Conservation (phyloP, 2,797 vertebrate species). For the Sorex maritimensis region DNA sequence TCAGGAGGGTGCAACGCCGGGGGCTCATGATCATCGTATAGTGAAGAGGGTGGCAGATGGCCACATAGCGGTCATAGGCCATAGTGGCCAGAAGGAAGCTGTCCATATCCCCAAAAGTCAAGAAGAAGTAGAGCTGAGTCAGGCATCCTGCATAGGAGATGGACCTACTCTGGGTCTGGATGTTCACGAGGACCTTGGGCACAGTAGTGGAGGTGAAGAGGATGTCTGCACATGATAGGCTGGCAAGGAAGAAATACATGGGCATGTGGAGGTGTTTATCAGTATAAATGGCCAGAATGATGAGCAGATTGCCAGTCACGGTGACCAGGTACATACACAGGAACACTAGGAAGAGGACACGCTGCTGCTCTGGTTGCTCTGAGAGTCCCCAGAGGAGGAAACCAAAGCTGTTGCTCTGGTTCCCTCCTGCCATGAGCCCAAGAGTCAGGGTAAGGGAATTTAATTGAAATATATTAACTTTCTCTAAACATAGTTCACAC, state of each 20-base stretch:
- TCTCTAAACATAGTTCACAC: background rate
- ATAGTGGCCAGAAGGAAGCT: constrained; percentile 81
- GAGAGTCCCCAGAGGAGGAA: constrained; percentile 81
- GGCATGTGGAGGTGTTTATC: constrained; percentile 63
- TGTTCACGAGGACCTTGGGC: constrained; percentile 83
- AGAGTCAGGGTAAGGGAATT: background rate
- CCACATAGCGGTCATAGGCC: constrained; percentile 82
- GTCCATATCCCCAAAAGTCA: constrained; percentile 82
- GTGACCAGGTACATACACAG: constrained; percentile 74
- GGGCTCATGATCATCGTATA: constrained; percentile 70
- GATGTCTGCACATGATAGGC: constrained; percentile 77
- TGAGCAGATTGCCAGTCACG: constrained; percentile 78
- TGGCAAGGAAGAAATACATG: constrained; percentile 84
- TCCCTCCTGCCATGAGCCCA: constrained; percentile 57
- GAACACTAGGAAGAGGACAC: constrained; percentile 65
- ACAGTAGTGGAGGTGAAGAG: constrained; percentile 79
- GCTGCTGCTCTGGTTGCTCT: constrained; percentile 47
- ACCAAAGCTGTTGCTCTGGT: constrained; percentile 47
- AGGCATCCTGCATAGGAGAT: constrained; percentile 80
- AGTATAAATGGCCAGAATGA: constrained; percentile 64
- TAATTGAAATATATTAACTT: background rate
- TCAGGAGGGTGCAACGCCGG: constrained; percentile 57
- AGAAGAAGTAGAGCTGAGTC: constrained; percentile 83
- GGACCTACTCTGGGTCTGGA: constrained; percentile 70
- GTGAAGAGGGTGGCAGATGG: constrained; percentile 82